Evolutionary conservation across 1,140 invertebrate genomes (phyloP).

Genomic region (Lordiphosa clarofinis): DNA sequence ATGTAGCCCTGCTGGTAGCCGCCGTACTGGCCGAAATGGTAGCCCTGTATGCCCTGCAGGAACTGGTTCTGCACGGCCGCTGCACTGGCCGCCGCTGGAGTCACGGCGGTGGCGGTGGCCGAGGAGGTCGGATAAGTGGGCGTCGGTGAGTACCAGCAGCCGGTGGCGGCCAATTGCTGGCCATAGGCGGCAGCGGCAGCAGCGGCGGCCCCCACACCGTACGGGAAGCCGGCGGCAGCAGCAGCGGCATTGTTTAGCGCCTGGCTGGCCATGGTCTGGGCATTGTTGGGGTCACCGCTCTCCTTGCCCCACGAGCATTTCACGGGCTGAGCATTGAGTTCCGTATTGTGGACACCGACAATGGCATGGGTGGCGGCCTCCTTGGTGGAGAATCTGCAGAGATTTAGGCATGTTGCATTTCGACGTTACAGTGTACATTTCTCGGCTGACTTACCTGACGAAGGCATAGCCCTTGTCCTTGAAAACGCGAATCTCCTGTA

Average conservation of each 20-base stretch:
- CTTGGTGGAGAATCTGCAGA: constrained; percentile 94
- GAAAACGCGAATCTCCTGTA: constrained; percentile 99
- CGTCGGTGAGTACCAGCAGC: constrained; percentile 87
- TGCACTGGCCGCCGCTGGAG: constrained; percentile 85
- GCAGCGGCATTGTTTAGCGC: constrained; percentile 73
- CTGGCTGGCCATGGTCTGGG: constrained; percentile 85
- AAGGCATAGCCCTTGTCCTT: constrained; percentile 99
- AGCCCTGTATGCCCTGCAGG: constrained; percentile 90
- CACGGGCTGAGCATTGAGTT: constrained; percentile 97
- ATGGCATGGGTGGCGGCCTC: constrained; percentile 99
- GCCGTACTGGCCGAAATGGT: constrained; percentile 87
- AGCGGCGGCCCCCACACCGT: constrained; percentile 70
- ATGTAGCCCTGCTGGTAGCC: constrained; percentile 90
- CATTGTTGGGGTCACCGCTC: constrained; percentile 93
- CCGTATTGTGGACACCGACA: constrained; percentile 97
- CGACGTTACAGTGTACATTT: too few relatives aligned
- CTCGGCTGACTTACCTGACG: constrained; percentile 85
- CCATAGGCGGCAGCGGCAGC: constrained; percentile 77
- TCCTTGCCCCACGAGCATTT: constrained; percentile 99
- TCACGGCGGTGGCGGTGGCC: constrained; percentile 81
- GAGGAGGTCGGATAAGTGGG: constrained; percentile 83
- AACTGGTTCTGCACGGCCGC: constrained; percentile 84
- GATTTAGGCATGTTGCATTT: too few relatives aligned
- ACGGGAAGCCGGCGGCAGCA: constrained; percentile 74
- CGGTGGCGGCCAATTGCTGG: constrained; percentile 79